Evolutionary conservation across 2,113 vertebrate genomes (phyloP).

Genomic region (Hirundichthys speculiger): DNA sequence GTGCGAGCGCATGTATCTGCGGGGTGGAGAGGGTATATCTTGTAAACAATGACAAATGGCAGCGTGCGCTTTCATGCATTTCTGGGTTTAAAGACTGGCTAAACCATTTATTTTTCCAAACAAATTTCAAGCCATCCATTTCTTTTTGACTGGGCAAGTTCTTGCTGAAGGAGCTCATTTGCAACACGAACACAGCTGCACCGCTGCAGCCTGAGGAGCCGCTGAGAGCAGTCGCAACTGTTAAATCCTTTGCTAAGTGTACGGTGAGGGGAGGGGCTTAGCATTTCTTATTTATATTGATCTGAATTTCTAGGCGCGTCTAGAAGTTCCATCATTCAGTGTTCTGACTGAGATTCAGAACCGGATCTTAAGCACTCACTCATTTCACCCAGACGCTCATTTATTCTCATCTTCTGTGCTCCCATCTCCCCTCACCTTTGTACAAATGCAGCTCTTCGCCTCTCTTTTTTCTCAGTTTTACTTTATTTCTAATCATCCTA

Average conservation of each 20-base stretch:
- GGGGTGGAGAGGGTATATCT: conserved; percentile 36
- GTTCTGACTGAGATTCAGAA: too few relatives aligned
- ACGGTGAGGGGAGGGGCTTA: neutral
- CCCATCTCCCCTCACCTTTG: too few relatives aligned
- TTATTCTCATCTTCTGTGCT: too few relatives aligned
- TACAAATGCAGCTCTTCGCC: too few relatives aligned
- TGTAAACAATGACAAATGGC: conserved; percentile 63
- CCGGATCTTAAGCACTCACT: too few relatives aligned
- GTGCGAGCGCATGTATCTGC: neutral
- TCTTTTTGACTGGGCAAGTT: conserved; percentile 18
- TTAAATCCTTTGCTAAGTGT: conserved; percentile 14
- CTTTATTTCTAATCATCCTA: too few relatives aligned
- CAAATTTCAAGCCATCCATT: conserved; percentile 5
- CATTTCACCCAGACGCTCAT: too few relatives aligned
- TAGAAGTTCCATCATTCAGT: neutral
- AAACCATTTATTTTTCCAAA: conserved; percentile 17
- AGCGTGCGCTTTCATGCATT: conserved; percentile 27
- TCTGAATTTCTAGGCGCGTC: neutral
- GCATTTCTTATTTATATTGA: neutral
- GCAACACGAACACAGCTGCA: conserved; percentile 13
- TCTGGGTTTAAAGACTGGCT: conserved; percentile 21
- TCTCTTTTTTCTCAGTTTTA: too few relatives aligned
- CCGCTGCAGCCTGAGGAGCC: conserved; percentile 18
- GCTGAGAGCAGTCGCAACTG: neutral
- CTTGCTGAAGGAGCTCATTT: conserved; percentile 14